Base-by-base conservation (phyloP, 2,797 vertebrate species). In the Neostethus bicornis region DNA sequence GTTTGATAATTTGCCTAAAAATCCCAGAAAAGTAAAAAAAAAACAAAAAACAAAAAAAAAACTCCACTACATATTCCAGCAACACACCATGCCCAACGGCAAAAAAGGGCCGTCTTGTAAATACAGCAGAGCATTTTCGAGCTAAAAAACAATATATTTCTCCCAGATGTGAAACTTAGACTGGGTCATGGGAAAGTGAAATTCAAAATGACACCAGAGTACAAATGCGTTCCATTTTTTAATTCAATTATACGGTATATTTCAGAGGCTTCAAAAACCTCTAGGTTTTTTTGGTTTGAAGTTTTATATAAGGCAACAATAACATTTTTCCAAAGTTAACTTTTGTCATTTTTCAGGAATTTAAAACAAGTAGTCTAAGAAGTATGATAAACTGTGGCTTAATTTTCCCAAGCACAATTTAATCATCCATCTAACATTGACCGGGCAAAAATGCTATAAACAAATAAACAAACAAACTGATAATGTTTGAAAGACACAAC, bases 101-200 rank as follows among this genome's bases (percentile, higher is more conserved):
- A 60, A 44, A 61, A 54, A 29, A 60, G 24, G n/a, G n/a, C n/a
- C n/a, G n/a, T n/a, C 31, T 17, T 45, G 56, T 49, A 44, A 60
- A 48, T 52, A 20, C 2, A 17, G 37, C 25, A 23, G 26, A 39
- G 14, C 23, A 13, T 39, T 44, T 50, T 34, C 39, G 47, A 51
- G 42, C 11, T 24, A 41, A 29, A 1, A 25, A 51, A 19, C 16
- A 19, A 8, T 14, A 9, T 54, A 28, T 42, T 35, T 54, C 37
- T 23, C 28, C 2, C 11, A 51, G 47, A 19, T 39, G 37, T 11
- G 32, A 7, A 43, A 6, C 23, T 13, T 9, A 21, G 7, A 50
- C 11, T 26, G 26, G 57, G 29, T 3, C 45, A 4, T 29, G 29
- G 20, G 34, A 2, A 8, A 35, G 23, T 23, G 25, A 35, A 28